These are phyloP conservation scores for Aspidiotus destructor DNA, from an alignment of 2,888 invertebrate species.

Conservation along the genomic window DNA sequence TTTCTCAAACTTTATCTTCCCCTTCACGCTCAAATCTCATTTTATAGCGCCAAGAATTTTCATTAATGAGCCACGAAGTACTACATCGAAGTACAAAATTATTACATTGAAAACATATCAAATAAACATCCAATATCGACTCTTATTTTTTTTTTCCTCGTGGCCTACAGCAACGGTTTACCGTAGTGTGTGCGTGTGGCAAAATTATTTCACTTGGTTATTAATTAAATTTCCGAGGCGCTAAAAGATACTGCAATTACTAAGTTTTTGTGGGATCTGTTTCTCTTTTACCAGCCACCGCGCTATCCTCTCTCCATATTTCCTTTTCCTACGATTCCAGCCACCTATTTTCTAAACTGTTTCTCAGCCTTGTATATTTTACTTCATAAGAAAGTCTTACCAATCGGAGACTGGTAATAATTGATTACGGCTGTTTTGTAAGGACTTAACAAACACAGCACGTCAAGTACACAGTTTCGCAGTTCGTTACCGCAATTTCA, in stretches of 20 bases:
- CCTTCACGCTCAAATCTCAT: background rate
- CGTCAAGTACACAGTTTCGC: constrained; percentile 32
- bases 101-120: constrained; percentile 3
- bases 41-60: background rate
- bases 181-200: background rate
- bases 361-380: constrained; percentile 8
- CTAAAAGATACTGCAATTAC: constrained; percentile 29
- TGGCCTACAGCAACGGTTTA: background rate
- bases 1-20: background rate
- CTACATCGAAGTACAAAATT: constrained; percentile 4
- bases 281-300: constrained; percentile 9
- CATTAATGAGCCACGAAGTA: constrained; percentile 10
- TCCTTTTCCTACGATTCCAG: background rate
- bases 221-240: constrained; percentile 28
- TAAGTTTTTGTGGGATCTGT: constrained; percentile 25
- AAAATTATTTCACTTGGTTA: constrained; percentile 25
- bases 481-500: constrained; percentile 29
- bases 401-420: constrained; percentile 28
- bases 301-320: background rate
- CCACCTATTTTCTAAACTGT: background rate
- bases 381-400: constrained; percentile 26
- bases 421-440: constrained; percentile 31
- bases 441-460: constrained; percentile 30
- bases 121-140: constrained; percentile 1
- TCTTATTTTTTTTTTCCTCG: background rate